These are phyloP conservation scores for Arvicanthis niloticus DNA, from an alignment of 2,113 vertebrate species.

Conservation along the genomic window DNA sequence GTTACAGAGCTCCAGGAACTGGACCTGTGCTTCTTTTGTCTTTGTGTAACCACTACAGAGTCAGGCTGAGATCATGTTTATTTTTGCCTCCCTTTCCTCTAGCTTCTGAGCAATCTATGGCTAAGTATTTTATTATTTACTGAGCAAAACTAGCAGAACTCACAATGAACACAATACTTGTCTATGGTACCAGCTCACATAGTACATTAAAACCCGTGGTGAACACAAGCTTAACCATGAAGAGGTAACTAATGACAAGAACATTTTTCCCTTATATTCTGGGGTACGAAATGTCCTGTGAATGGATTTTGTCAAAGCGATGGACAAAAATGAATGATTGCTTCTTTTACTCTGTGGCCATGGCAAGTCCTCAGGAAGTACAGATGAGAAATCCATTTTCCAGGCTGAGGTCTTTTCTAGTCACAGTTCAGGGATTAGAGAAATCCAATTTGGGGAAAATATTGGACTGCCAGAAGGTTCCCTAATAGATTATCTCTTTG, in stretches of 20 bases:
- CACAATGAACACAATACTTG: constrained; percentile 61
- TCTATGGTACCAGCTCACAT: not conserved
- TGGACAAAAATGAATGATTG: constrained; percentile 72
- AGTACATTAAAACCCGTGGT: constrained; percentile 50
- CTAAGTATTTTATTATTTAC: constrained; percentile 63
- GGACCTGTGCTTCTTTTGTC: not conserved
- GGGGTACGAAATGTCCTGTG: constrained; percentile 57
- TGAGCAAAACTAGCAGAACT: constrained; percentile 61
- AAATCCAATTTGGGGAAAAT: constrained; percentile 78
- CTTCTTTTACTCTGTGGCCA: constrained; percentile 74
- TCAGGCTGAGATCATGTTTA: not conserved
- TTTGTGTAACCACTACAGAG: not conserved
- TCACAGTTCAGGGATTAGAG: constrained; percentile 80
- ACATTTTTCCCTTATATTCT: constrained; percentile 58
- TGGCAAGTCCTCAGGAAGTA: constrained; percentile 73
- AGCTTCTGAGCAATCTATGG: constrained; percentile 49
- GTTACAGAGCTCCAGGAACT: not conserved
- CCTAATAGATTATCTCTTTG: constrained; percentile 62
- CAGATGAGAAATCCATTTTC: constrained; percentile 79
- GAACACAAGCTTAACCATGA: constrained; percentile 62
- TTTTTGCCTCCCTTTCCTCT: not conserved
- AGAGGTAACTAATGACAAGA: constrained; percentile 48
- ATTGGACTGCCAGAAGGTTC: constrained; percentile 55
- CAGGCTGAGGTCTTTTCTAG: constrained; percentile 73
- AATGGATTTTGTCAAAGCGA: constrained; percentile 60